Percentiles rank a stretch among this genome's conserved stretches.
phyloP scores from a whole-genome alignment of 2,888 invertebrate species.

The Dusona sp. region DNA sequence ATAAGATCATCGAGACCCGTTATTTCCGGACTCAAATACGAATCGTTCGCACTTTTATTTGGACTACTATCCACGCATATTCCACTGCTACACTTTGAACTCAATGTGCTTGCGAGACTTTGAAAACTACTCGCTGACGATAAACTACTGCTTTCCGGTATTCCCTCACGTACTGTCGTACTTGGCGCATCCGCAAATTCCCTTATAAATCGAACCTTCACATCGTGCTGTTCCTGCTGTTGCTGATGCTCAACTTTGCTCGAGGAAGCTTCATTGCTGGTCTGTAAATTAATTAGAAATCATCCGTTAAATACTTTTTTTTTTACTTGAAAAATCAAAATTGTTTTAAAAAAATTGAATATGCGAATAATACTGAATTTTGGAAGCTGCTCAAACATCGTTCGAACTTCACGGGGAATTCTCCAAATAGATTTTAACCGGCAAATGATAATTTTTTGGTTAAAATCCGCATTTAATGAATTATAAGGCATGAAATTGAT shows the following conservation, averaged over 20 bases:
- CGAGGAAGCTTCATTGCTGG: constrained; percentile 69
- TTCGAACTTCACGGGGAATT: background rate
- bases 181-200: constrained; percentile 77
- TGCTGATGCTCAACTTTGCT: constrained; percentile 55
- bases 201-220: constrained; percentile 80
- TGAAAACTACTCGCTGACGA: constrained; percentile 81
- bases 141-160: constrained; percentile 71
- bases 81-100: constrained; percentile 78
- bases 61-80: constrained; percentile 74
- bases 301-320: constrained; percentile 24
- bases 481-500: background rate
- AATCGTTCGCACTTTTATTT: constrained; percentile 69
- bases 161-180: constrained; percentile 19
- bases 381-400: background rate
- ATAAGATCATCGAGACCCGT: constrained; percentile 80
- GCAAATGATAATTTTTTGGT: background rate
- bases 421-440: background rate
- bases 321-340: background rate
- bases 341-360: background rate
- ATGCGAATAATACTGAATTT: background rate
- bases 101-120: constrained; percentile 78
- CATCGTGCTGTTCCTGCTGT: constrained; percentile 75
- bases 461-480: background rate
- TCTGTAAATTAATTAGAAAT: constrained; percentile 61
- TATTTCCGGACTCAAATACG: constrained; percentile 75